These are phyloP conservation scores for Gallinago nigripennis DNA, from an alignment of 2,797 vertebrate genomes.

Conservation along the genomic window DNA sequence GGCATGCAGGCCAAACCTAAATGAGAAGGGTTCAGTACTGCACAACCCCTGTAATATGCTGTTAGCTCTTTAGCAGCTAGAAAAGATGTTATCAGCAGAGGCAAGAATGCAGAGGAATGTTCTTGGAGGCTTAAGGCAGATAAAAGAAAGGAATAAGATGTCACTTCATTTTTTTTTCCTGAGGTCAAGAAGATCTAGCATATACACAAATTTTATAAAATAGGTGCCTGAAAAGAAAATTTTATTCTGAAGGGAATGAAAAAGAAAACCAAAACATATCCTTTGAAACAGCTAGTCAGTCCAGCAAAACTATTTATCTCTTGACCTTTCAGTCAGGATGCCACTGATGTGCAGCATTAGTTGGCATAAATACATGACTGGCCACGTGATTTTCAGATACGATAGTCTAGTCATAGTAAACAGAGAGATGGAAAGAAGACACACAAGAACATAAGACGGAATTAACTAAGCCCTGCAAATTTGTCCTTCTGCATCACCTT, in stretches of 20 bases:
- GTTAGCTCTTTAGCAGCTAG: slow-evolving; percentile 48
- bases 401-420: neutral
- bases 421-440: neutral
- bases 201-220: neutral
- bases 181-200: neutral
- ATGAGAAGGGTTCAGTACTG: slow-evolving; percentile 2
- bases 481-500: neutral
- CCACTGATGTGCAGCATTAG: neutral
- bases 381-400: neutral
- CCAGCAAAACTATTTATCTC: neutral
- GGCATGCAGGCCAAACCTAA: slow-evolving; percentile 44
- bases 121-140: neutral
- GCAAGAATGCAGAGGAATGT: slow-evolving; percentile 31
- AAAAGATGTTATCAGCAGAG: slow-evolving; percentile 49
- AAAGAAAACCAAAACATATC: neutral
- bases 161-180: neutral
- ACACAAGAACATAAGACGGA: neutral
- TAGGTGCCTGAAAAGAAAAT: neutral
- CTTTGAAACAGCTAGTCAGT: neutral
- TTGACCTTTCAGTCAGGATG: neutral
- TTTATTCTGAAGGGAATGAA: neutral
- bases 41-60: slow-evolving; percentile 9
- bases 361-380: neutral
- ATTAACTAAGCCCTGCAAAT: neutral
- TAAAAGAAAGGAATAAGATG: slow-evolving; percentile 15